These are phyloP conservation scores for Philantomba maxwellii DNA, from an alignment of 2,113 vertebrate species.

Conservation along the genomic window DNA sequence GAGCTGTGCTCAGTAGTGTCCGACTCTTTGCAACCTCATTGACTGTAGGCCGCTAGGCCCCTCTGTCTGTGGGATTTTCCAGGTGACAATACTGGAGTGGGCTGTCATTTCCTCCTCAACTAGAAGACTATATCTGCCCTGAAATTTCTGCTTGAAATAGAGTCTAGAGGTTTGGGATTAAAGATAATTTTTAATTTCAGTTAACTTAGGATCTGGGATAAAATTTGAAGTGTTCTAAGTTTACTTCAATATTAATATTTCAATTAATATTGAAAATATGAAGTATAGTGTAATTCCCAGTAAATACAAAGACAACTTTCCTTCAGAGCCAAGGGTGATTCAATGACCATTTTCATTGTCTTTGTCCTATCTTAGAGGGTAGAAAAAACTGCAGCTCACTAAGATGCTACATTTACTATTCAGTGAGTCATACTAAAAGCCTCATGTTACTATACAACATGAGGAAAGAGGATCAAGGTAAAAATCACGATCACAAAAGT, in stretches of 20 bases:
- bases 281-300: not conserved
- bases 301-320: not conserved
- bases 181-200: not conserved
- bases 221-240: not conserved
- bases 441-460: not conserved
- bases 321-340: not conserved
- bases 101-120: not conserved
- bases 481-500: not conserved
- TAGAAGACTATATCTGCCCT: not conserved
- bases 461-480: not conserved
- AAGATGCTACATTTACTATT: slow-evolving; percentile 23
- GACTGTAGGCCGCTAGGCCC: accelerated
- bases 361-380: not conserved
- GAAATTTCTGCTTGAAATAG: not conserved
- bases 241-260: not conserved
- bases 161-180: not conserved
- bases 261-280: not conserved
- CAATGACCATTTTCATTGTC: not conserved
- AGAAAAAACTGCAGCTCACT: not conserved
- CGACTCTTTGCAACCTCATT: not conserved
- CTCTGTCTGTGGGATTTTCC: not conserved
- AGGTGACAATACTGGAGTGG: not conserved
- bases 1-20: not conserved
- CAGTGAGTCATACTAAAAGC: not conserved
- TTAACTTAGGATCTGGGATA: not conserved